These are phyloP conservation scores for Altica lythri DNA, from an alignment of 2,888 invertebrate species.

Conservation along the genomic window DNA sequence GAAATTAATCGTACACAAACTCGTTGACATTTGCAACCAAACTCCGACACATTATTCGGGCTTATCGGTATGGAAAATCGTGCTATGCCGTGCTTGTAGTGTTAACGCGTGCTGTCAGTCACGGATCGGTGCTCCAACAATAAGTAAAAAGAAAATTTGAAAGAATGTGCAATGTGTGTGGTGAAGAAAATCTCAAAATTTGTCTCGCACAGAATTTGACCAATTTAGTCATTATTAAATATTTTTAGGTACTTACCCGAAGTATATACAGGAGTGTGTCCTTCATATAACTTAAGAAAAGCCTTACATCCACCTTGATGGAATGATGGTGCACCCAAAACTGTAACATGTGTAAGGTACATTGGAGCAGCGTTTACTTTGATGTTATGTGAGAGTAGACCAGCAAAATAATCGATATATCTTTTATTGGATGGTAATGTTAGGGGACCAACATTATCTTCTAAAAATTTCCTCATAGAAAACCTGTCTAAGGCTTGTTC, in stretches of 20 bases:
- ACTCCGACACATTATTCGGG: conserved; percentile 12
- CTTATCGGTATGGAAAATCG: conserved; percentile 17
- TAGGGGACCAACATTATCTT: conserved; percentile 75
- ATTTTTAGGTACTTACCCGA: conserved; percentile 73
- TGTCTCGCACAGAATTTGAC: too few relatives aligned
- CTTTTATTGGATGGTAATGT: conserved; percentile 77
- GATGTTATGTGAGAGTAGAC: conserved; percentile 85
- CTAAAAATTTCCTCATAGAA: conserved; percentile 90
- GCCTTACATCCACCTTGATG: conserved; percentile 69
- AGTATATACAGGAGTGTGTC: conserved; percentile 86
- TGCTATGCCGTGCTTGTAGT: not conserved
- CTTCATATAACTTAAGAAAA: conserved; percentile 88
- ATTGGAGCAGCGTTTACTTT: conserved; percentile 86
- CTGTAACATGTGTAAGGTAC: conserved; percentile 83
- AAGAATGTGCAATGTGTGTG: too few relatives aligned
- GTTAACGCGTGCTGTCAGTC: conserved; percentile 36
- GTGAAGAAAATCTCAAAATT: too few relatives aligned
- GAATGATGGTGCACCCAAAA: conserved; percentile 80
- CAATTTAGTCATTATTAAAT: too few relatives aligned
- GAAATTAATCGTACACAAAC: conserved; percentile 19
- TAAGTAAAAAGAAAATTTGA: too few relatives aligned
- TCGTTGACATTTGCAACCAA: conserved; percentile 18
- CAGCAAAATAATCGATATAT: conserved; percentile 92
- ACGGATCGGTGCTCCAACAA: conserved; percentile 26
- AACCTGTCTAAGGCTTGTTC: conserved; percentile 88